A percentile compares a stretch with the other conserved stretches of the same genome.
These are phyloP conservation scores for Procavia capensis DNA, from an alignment of 2,113 vertebrate species.

Conservation along the genomic window DNA sequence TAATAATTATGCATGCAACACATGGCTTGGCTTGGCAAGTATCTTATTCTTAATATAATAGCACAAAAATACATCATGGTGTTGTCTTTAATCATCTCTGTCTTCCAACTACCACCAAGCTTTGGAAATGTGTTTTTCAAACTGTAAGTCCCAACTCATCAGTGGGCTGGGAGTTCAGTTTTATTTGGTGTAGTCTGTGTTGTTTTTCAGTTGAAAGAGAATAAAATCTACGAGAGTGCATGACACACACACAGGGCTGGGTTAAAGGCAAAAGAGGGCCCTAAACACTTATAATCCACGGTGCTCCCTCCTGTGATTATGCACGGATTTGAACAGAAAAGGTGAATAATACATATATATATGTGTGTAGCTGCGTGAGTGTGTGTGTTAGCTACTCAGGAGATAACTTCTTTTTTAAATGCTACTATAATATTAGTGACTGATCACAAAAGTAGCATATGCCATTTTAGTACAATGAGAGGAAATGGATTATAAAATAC, in stretches of 20 bases:
- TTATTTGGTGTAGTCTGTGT: background rate
- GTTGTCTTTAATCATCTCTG: background rate
- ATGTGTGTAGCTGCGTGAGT: too few species aligned
- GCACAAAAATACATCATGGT: background rate
- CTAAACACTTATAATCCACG: too few species aligned
- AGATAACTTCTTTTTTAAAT: too few species aligned
- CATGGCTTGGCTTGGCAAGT: background rate
- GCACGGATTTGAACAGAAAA: too few species aligned
- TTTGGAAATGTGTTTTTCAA: background rate
- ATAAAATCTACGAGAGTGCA: background rate
- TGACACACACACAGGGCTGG: background rate
- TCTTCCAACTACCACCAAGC: background rate
- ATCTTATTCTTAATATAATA: slow-evolving; percentile 13
- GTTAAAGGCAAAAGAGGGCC: too few species aligned
- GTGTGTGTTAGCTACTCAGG: too few species aligned
- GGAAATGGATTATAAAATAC: too few species aligned
- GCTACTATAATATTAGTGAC: too few species aligned
- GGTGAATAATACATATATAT: too few species aligned
- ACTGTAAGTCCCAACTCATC: background rate
- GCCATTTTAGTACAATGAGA: too few species aligned
- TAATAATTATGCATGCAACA: background rate
- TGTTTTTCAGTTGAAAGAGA: slow-evolving; percentile 17
- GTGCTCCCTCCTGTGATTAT: too few species aligned
- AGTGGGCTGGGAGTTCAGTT: background rate
- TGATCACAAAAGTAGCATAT: too few species aligned